Percentiles rank a stretch among this genome's conserved stretches.
Conservation (phyloP, 2,888 invertebrate genomes). For the Chrysomela aeneicollis region DNA sequence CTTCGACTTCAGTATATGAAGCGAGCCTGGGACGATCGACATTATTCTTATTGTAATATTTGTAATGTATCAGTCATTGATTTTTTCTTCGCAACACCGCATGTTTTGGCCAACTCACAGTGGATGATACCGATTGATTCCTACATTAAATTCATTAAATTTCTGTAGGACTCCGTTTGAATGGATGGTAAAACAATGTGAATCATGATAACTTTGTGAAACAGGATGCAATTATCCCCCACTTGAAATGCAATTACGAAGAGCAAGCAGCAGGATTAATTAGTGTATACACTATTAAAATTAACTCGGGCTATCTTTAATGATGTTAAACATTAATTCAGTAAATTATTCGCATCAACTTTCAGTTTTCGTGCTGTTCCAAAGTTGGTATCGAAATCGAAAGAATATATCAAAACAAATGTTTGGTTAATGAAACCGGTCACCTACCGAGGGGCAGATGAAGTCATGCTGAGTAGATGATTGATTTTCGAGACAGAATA, state of each 20-base stretch:
- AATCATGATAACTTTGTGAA: slow-evolving; percentile 44
- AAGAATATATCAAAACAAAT: slow-evolving; percentile 1
- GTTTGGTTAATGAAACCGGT: background rate
- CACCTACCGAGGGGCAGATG: background rate
- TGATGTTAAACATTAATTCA: slow-evolving; percentile 3
- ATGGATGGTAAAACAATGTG: slow-evolving; percentile 30
- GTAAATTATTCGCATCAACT: background rate
- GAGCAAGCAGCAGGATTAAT: slow-evolving; percentile 44
- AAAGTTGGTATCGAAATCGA: background rate
- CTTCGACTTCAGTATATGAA: too few species aligned
- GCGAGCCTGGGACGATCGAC: too few species aligned
- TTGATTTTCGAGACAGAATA: background rate
- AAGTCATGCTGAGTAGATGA: background rate
- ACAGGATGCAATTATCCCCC: slow-evolving; percentile 49
- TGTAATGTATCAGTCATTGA: too few species aligned
- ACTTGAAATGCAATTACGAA: slow-evolving; percentile 46
- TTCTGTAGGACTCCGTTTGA: background rate
- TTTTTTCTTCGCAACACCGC: too few species aligned
- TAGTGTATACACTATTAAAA: slow-evolving; percentile 44
- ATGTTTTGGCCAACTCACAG: too few species aligned
- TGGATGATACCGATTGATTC: too few species aligned
- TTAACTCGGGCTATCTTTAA: slow-evolving; percentile 34
- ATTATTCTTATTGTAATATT: too few species aligned
- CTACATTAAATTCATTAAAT: background rate
- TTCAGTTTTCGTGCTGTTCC: background rate